phyloP scores from a whole-genome alignment of 2,113 vertebrate species.

The Eolophus roseicapilla region DNA sequence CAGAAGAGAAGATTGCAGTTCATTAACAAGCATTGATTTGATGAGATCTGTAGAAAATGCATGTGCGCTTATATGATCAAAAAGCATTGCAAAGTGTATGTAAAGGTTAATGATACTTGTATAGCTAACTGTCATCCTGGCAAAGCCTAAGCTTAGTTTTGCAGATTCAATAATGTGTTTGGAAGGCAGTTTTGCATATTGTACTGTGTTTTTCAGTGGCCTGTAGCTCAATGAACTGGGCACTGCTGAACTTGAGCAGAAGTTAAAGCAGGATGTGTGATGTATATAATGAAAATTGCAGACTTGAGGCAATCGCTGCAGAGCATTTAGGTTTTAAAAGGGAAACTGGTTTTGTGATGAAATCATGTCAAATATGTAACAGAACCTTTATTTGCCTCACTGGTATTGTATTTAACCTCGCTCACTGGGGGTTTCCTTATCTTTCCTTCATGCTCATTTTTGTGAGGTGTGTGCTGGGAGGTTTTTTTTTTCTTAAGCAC shows the following conservation, averaged over 20 bases:
- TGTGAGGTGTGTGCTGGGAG: neutral
- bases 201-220: neutral
- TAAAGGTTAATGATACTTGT: neutral
- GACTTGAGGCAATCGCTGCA: neutral
- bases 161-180: neutral
- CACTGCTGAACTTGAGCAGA: neutral
- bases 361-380: constrained; percentile 9
- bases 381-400: neutral
- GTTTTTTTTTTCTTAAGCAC: neutral
- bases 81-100: neutral
- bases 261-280: neutral
- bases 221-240: neutral
- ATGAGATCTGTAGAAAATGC: neutral
- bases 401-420: constrained; percentile 15
- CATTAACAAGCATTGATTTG: neutral
- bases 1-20: neutral
- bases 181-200: neutral
- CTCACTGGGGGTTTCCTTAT: neutral
- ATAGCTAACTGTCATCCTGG: neutral
- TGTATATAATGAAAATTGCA: neutral
- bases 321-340: neutral
- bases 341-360: neutral
- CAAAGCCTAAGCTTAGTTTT: neutral
- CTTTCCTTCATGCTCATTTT: neutral
- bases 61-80: neutral